Conservation (phyloP, 2,888 invertebrate genomes). For the Tholera decimalis region DNA sequence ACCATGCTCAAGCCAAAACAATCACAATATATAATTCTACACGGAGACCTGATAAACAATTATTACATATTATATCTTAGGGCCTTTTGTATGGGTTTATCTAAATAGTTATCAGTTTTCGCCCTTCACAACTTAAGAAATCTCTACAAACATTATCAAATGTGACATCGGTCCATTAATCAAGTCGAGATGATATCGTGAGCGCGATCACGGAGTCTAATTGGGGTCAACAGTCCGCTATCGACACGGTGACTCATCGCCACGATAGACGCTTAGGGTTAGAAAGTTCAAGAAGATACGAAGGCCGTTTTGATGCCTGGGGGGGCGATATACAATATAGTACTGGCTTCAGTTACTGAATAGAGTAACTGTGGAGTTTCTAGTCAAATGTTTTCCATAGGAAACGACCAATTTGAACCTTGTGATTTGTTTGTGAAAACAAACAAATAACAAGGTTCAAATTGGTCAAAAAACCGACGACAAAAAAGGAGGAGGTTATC, state of each 20-base stretch:
- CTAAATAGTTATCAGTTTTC: not conserved
- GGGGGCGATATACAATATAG: not conserved
- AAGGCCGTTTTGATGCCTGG: slow-evolving; percentile 4
- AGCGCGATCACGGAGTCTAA: slow-evolving; percentile 57
- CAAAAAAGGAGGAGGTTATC: too few relatives aligned
- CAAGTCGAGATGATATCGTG: slow-evolving; percentile 51
- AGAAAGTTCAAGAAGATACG: slow-evolving; percentile 40
- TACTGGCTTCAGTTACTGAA: not conserved
- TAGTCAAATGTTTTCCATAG: too few relatives aligned
- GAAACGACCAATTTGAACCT: too few relatives aligned
- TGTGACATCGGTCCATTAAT: slow-evolving; percentile 47
- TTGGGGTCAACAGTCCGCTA: slow-evolving; percentile 69
- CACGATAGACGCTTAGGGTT: slow-evolving; percentile 43
- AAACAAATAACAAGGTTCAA: too few relatives aligned
- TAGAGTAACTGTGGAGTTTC: too few relatives aligned
- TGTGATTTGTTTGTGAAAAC: too few relatives aligned
- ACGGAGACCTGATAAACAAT: too few relatives aligned
- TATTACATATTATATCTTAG: too few relatives aligned
- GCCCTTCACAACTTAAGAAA: slow-evolving; percentile 1
- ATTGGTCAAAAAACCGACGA: too few relatives aligned
- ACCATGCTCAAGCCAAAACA: slow-evolving; percentile 14
- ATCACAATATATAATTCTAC: too few relatives aligned
- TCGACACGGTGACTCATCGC: slow-evolving; percentile 57
- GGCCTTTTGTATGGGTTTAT: not conserved
- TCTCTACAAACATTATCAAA: slow-evolving; percentile 8